These are phyloP conservation scores for Ceryle rudis DNA, from an alignment of 2,797 vertebrate species.

Conservation along the genomic window DNA sequence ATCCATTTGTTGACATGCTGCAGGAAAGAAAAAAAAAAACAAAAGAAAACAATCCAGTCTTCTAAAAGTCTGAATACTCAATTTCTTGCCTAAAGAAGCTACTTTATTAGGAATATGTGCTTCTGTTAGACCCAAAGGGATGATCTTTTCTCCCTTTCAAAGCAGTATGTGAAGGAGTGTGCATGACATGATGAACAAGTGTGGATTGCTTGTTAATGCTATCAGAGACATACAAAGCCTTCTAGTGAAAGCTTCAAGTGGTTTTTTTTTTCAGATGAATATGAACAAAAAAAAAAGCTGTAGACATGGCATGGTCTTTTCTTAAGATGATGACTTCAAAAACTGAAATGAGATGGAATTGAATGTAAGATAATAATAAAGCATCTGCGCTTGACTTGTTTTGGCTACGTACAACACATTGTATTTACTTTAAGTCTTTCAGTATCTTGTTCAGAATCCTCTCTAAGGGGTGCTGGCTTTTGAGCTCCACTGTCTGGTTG, in stretches of 20 bases:
- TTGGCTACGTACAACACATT: constrained; percentile 28
- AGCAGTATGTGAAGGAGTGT: neutral
- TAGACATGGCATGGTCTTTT: neutral
- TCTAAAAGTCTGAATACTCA: neutral
- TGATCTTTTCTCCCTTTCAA: neutral
- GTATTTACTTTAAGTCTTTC: constrained; percentile 81
- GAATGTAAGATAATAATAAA: neutral
- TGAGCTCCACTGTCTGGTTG: constrained; percentile 75
- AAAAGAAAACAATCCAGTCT: neutral
- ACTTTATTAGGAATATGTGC: neutral
- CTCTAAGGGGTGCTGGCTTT: constrained; percentile 75
- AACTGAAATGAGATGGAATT: constrained; percentile 15
- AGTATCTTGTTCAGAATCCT: constrained; percentile 77
- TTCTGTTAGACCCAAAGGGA: neutral
- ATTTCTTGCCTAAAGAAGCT: neutral
- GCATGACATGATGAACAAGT: neutral
- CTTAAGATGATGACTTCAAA: neutral
- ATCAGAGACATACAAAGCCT: neutral
- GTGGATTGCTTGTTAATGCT: neutral
- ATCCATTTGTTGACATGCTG: neutral
- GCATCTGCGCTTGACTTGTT: neutral
- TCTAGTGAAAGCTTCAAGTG: neutral
- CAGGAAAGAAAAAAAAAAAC: neutral
- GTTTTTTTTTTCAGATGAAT: neutral
- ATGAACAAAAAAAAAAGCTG: neutral